Conservation (phyloP, 2,888 invertebrate species). For the Sepiola atlantica region DNA sequence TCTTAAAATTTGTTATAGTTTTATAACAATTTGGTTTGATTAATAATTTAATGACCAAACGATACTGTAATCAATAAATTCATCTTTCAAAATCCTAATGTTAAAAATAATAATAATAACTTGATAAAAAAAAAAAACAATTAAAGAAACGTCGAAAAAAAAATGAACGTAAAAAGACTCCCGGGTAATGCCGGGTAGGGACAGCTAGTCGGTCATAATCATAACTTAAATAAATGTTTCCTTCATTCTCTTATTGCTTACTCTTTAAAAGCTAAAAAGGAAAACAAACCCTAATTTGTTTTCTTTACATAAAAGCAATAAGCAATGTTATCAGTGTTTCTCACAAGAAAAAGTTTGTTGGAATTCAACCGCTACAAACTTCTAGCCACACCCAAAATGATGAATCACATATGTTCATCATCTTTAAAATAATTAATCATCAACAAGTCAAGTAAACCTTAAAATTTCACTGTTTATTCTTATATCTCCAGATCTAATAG, state of each 20-base stretch:
- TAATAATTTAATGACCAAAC: too few species aligned
- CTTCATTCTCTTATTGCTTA: background rate
- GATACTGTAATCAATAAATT: too few species aligned
- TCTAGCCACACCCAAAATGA: background rate
- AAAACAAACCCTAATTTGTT: background rate
- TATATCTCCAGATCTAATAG: background rate
- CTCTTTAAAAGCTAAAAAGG: background rate
- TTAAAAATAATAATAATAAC: too few species aligned
- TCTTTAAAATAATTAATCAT: conserved; percentile 13
- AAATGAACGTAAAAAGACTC: too few species aligned
- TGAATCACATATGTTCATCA: background rate
- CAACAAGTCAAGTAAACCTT: background rate
- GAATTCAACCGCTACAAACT: background rate
- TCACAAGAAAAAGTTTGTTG: background rate
- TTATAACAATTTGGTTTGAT: too few species aligned
- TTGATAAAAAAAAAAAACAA: too few species aligned
- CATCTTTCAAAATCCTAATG: too few species aligned
- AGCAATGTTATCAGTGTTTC: conserved; percentile 1
- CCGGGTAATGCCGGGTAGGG: too few species aligned
- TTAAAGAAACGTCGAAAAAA: too few species aligned
- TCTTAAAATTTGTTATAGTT: too few species aligned
- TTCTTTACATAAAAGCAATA: background rate
- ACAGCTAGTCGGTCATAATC: background rate
- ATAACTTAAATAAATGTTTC: background rate
- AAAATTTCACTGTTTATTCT: background rate